phyloP scores from a whole-genome alignment of 2,888 invertebrate species.

The Tribolium freemani region DNA sequence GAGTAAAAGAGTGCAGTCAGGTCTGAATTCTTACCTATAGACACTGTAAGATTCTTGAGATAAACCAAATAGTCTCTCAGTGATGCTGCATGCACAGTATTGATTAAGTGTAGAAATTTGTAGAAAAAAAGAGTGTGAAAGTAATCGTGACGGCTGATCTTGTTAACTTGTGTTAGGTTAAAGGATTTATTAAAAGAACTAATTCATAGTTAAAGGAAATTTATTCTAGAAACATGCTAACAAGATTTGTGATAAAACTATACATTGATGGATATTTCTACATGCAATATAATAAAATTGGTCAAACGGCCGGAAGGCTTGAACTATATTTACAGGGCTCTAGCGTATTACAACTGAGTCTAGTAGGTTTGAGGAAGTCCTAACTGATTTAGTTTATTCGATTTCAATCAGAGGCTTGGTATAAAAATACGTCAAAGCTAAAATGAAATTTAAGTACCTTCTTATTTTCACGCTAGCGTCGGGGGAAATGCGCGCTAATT shows the following conservation, averaged over 20 bases:
- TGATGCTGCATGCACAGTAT: conserved; percentile 82
- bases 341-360: conserved; percentile 30
- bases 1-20: conserved; percentile 13
- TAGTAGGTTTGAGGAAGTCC: background rate
- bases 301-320: conserved; percentile 28
- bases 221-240: conserved; percentile 56
- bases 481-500: conserved; percentile 55
- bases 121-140: conserved; percentile 42
- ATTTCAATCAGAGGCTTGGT: conserved; percentile 59
- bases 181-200: conserved; percentile 48
- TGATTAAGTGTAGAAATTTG: conserved; percentile 53
- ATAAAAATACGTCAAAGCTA: conserved; percentile 59
- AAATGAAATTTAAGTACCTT: conserved; percentile 64
- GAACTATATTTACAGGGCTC: conserved; percentile 34
- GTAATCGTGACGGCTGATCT: conserved; percentile 39
- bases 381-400: conserved; percentile 19
- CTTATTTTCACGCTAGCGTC: conserved; percentile 63
- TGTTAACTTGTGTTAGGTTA: conserved; percentile 43
- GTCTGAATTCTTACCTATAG: conserved; percentile 72
- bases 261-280: conserved; percentile 34
- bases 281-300: conserved; percentile 43
- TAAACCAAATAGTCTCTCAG: conserved; percentile 85
- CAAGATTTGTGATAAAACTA: conserved; percentile 48
- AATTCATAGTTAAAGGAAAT: conserved; percentile 50
- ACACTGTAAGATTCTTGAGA: conserved; percentile 81